A percentile compares a stretch with the other conserved stretches of the same genome.
These are phyloP conservation scores for Cephus pygmeus DNA, from an alignment of 2,888 invertebrate species.

Conservation along the genomic window DNA sequence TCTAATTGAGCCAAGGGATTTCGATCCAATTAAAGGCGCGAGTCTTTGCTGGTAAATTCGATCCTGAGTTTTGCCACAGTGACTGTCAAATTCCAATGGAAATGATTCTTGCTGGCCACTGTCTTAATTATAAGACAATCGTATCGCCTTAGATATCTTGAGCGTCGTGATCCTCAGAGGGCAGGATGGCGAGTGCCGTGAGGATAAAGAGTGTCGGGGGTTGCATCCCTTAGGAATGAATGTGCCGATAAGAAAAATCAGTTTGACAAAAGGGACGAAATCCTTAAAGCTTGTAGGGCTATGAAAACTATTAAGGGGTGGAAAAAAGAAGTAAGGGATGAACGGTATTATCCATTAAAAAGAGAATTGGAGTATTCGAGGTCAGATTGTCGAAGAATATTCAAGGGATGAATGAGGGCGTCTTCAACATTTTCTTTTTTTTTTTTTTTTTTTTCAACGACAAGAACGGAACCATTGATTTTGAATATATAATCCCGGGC, in stretches of 20 bases:
- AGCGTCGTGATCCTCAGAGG: background rate
- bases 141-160: background rate
- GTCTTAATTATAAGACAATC: background rate
- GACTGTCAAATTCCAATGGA: background rate
- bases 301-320: background rate
- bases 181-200: background rate
- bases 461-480: slow-evolving; percentile 60
- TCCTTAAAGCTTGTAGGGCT: background rate
- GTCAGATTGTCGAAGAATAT: background rate
- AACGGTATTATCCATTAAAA: background rate
- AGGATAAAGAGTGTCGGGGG: background rate
- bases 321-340: background rate
- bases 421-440: slow-evolving; percentile 43
- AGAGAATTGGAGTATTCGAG: background rate
- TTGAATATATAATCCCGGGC: slow-evolving; percentile 63
- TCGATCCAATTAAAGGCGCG: background rate
- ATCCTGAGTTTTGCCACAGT: background rate
- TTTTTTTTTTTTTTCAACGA: slow-evolving; percentile 26
- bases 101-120: background rate
- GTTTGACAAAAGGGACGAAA: background rate
- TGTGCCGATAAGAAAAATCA: background rate
- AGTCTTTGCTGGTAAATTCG: background rate
- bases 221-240: background rate
- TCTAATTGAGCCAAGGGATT: background rate
- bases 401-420: slow-evolving; percentile 20